Evolutionary conservation across 1,140 invertebrate species (phyloP).

Genomic region (Cotesia chilonis): DNA sequence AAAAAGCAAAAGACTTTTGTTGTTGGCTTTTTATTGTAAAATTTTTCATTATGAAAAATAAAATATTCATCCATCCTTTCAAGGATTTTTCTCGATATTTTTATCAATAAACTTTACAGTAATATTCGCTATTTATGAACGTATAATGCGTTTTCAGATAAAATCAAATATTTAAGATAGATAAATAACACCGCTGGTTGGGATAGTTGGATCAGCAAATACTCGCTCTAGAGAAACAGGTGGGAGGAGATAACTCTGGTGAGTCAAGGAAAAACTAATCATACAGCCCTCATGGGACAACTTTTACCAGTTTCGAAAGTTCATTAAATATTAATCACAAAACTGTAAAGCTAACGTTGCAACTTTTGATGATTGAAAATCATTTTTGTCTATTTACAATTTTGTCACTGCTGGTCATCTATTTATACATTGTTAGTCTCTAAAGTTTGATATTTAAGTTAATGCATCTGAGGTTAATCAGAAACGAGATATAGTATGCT

Average conservation of each 20-base stretch:
- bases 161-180: neutral
- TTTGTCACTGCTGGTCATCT: too few relatives aligned
- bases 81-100: too few relatives aligned
- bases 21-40: neutral
- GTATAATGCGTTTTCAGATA: neutral
- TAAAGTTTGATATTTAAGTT: too few relatives aligned
- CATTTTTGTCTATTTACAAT: too few relatives aligned
- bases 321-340: conserved; percentile 21
- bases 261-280: conserved; percentile 20
- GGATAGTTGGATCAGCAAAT: neutral
- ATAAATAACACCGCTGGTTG: neutral
- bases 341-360: too few relatives aligned
- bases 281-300: conserved; percentile 19
- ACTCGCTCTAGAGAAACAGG: neutral
- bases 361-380: too few relatives aligned
- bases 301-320: conserved; percentile 19
- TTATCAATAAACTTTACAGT: too few relatives aligned
- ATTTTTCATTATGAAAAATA: neutral
- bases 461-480: too few relatives aligned
- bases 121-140: too few relatives aligned
- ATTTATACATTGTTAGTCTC: too few relatives aligned
- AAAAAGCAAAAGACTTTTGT: neutral
- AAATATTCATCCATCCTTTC: too few relatives aligned
- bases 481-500: too few relatives aligned
- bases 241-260: neutral